phyloP scores from a whole-genome alignment of 37 sponge, comb jelly and placozoan genomes.

The Diacarnus erythraeanus region DNA sequence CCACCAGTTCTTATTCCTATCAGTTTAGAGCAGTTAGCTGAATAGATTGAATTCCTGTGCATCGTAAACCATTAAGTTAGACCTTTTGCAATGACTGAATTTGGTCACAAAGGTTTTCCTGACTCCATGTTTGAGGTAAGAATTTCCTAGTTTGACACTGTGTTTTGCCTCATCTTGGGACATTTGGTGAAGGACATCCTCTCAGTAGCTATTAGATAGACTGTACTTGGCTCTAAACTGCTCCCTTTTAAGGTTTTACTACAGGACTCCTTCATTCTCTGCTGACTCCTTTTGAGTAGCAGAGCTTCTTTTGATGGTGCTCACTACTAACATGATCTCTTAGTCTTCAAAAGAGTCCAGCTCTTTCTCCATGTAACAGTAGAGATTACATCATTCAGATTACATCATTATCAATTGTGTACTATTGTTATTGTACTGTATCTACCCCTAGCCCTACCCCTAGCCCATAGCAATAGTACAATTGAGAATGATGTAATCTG shows the following conservation, averaged over 20 bases:
- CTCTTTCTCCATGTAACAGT: too few species aligned
- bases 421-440: too few species aligned
- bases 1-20: too few species aligned
- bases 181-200: neutral
- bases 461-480: too few species aligned
- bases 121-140: constrained; percentile 1
- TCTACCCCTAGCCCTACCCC: too few species aligned
- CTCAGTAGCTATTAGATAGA: neutral
- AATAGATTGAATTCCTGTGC: too few species aligned
- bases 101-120: neutral
- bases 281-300: neutral
- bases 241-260: neutral
- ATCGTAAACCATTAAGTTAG: too few species aligned
- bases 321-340: neutral
- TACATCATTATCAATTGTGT: too few species aligned
- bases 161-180: neutral
- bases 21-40: too few species aligned
- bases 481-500: too few species aligned
- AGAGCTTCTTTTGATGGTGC: neutral
- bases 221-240: neutral
- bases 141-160: neutral
- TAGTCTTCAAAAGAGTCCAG: neutral
- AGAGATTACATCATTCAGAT: too few species aligned
- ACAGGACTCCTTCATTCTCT: neutral
- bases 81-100: too few species aligned